A percentile compares a stretch with the other conserved stretches of the same genome.
Evolutionary conservation across 2,888 invertebrate species (phyloP).

Genomic region (Nasonovia ribisnigri): DNA sequence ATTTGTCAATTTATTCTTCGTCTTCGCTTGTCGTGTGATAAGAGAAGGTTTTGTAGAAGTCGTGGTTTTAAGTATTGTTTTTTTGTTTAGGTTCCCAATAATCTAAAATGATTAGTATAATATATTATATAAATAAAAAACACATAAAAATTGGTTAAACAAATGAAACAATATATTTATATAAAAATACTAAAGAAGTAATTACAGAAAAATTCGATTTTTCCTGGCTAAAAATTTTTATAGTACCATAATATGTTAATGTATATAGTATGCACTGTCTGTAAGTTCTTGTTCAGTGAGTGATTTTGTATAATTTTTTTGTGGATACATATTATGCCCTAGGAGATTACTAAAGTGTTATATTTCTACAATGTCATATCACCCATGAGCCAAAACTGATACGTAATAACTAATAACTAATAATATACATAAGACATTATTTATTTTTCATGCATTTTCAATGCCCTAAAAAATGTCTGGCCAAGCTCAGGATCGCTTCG

Average conservation of each 20-base stretch:
- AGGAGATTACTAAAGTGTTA: background rate
- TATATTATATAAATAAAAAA: background rate
- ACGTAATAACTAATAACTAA: background rate
- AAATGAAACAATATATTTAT: background rate
- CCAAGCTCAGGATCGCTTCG: too few species aligned
- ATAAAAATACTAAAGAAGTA: too few species aligned
- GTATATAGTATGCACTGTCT: background rate
- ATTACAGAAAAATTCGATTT: background rate
- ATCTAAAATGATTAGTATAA: background rate
- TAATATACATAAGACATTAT: too few species aligned
- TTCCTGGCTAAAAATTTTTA: background rate
- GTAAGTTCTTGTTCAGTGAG: background rate
- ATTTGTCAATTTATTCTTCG: too few species aligned
- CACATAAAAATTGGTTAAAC: background rate
- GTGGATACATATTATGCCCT: background rate
- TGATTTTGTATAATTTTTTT: too few species aligned
- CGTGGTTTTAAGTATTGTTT: too few species aligned
- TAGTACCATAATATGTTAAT: background rate
- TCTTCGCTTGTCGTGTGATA: too few species aligned
- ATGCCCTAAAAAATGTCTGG: background rate
- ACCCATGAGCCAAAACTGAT: background rate
- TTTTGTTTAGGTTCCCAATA: background rate
- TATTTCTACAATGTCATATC: background rate
- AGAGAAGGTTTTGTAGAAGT: too few species aligned
- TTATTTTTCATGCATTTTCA: too few species aligned